Base-by-base conservation (phyloP, 2,888 invertebrate genomes). In the Agrotis exclamationis region DNA sequence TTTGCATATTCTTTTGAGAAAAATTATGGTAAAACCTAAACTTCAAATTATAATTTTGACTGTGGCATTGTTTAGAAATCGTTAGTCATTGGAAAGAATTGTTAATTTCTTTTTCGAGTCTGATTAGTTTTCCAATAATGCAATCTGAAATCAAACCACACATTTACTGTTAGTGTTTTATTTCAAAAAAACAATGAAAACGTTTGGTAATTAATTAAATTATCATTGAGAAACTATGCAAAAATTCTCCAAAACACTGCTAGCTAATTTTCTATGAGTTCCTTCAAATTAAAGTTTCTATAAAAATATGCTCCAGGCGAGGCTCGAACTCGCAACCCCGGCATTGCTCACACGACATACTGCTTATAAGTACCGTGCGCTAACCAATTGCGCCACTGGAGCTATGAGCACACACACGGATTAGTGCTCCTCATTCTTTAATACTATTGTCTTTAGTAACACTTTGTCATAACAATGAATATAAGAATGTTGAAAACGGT, bases 351-450 rank as follows among this genome's bases (percentile, higher is more conserved):
- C 79, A 83, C 84, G 85, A 66, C n/a, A 97, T 97, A 99, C 99
- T 99, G 99, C 98, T 97, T 98, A 99, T 99, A 99, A 99, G 99
- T 99, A 99, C 99, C 99, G 99, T 99, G 99, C 99, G 99, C 99
- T 99, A 99, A 99, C 99, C 99, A 98, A 99, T 99, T 99, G 99
- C 99, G 99, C 99, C 99, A 99, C 99, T 98, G 98, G 99, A 98
- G 98, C 98, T 96, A 86, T 89, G 89, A 59, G 28, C 33, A 47
- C 2, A 0, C 9, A 2, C 9, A 13, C 22, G 53, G 64, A 84
- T 76, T 80, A 62, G 0, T 22, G 48, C n/a, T 33, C 9, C 60
- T 20, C 54, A 22, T 70, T 56, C 28, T 58, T 13, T 16, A 16
- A 24, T 0, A 33, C 1, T 2, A 22, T 24, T 71, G 13, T 3